Conservation (phyloP, 2,113 vertebrate species). For the Oreotrochilus melanogaster region DNA sequence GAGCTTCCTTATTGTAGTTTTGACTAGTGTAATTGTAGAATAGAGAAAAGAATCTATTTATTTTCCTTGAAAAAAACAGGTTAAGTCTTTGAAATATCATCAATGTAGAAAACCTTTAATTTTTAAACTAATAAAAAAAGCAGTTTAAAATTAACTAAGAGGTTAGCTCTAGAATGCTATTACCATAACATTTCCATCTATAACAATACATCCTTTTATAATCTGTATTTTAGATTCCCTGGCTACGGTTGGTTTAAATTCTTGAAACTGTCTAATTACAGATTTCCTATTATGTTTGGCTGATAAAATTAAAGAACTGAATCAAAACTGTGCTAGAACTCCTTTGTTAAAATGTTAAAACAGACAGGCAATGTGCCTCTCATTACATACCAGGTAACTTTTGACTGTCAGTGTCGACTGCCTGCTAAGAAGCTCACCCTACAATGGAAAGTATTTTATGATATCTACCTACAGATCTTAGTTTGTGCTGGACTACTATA, state of each 20-base stretch:
- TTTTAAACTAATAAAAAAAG: conserved; percentile 40
- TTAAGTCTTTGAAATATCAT: conserved; percentile 28
- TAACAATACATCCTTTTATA: not conserved
- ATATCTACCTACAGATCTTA: not conserved
- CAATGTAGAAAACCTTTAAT: conserved; percentile 16
- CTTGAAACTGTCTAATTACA: conserved; percentile 17
- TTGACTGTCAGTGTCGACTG: not conserved
- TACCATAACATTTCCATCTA: conserved; percentile 52
- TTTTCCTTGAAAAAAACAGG: conserved; percentile 7
- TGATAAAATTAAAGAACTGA: not conserved
- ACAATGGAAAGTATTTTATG: conserved; percentile 25
- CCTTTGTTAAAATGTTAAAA: conserved; percentile 3
- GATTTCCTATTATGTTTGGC: not conserved
- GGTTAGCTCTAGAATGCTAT: conserved; percentile 46
- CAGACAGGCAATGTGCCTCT: not conserved
- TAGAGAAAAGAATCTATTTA: not conserved
- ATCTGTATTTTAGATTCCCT: not conserved
- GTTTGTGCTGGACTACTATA: conserved; percentile 31
- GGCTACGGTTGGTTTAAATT: not conserved
- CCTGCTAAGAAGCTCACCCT: not conserved
- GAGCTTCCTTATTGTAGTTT: not conserved
- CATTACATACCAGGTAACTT: not conserved
- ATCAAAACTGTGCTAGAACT: not conserved
- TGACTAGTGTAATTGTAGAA: not conserved
- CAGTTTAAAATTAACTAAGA: conserved; percentile 38